phyloP scores from a whole-genome alignment of 2,797 vertebrate genomes.

The Cyclopterus lumpus region DNA sequence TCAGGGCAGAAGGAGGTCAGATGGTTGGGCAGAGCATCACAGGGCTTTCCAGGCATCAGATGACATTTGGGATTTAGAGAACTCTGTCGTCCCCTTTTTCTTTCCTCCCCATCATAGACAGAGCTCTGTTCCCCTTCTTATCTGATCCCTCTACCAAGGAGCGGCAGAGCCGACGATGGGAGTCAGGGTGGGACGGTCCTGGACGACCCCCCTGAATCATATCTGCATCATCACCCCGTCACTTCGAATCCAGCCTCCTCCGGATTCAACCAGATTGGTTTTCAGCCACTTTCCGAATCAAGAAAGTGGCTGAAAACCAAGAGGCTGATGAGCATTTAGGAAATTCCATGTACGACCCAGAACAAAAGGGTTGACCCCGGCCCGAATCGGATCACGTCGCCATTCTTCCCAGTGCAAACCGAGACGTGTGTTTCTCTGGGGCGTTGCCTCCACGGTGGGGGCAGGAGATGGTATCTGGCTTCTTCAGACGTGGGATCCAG shows the following conservation, averaged over 20 bases:
- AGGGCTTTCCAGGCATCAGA: conserved; percentile 42
- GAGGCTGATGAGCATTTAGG: conserved; percentile 22
- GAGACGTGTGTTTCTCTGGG: conserved; percentile 29
- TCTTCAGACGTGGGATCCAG: conserved; percentile 39
- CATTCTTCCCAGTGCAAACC: conserved; percentile 34
- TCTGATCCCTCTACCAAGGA: conserved; percentile 60
- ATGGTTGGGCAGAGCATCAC: conserved; percentile 45
- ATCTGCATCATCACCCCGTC: conserved; percentile 42
- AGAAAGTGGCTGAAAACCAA: conserved; percentile 34
- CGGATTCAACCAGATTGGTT: too few relatives aligned
- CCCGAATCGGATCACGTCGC: conserved; percentile 34
- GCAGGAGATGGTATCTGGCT: conserved; percentile 34
- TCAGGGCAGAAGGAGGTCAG: conserved; percentile 38
- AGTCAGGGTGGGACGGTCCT: conserved; percentile 12
- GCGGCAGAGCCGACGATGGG: conserved; percentile 1
- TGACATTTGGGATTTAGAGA: conserved; percentile 42
- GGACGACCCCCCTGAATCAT: conserved; percentile 2
- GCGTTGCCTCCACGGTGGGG: conserved; percentile 29
- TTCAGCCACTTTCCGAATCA: conserved; percentile 57
- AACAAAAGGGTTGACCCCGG: conserved; percentile 40
- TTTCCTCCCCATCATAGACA: conserved; percentile 30
- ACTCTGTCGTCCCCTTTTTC: conserved; percentile 24
- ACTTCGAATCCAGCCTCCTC: conserved; percentile 26
- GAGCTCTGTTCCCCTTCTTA: conserved; percentile 60
- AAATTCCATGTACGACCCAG: conserved; percentile 46